Conservation (phyloP, 1,140 invertebrate genomes). For the Onthophagus taurus region DNA sequence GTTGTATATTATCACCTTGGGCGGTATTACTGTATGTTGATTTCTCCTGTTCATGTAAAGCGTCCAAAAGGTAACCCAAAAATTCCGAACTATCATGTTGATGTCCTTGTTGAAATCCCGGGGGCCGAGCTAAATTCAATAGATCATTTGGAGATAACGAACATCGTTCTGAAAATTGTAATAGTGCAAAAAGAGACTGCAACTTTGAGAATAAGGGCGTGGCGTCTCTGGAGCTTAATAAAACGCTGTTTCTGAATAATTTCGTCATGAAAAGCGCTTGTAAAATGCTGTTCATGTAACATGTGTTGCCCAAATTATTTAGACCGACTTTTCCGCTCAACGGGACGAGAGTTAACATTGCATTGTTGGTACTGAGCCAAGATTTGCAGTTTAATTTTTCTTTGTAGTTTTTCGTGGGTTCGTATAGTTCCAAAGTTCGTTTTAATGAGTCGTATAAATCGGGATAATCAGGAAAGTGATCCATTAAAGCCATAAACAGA, state of each 20-base stretch:
- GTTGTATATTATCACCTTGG: too few species aligned
- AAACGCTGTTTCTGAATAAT: slow-evolving; percentile 53
- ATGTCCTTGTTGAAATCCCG: slow-evolving; percentile 62
- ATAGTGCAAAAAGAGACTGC: slow-evolving; percentile 63
- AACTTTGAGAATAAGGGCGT: slow-evolving; percentile 54
- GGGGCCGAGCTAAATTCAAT: slow-evolving; percentile 54
- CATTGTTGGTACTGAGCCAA: slow-evolving; percentile 21
- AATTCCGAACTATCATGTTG: slow-evolving; percentile 87
- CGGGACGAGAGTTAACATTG: slow-evolving; percentile 18
- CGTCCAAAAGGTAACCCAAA: slow-evolving; percentile 63
- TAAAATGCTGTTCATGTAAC: slow-evolving; percentile 79
- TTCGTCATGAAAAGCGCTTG: slow-evolving; percentile 74
- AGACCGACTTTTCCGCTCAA: slow-evolving; percentile 59
- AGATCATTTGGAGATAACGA: slow-evolving; percentile 62
- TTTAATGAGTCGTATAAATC: slow-evolving; percentile 34
- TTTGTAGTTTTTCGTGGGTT: slow-evolving; percentile 18
- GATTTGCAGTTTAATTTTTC: slow-evolving; percentile 21
- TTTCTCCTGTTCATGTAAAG: slow-evolving; percentile 61
- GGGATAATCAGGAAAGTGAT: slow-evolving; percentile 40
- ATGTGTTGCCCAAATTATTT: slow-evolving; percentile 77
- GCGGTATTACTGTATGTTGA: too few species aligned
- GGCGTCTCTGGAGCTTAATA: slow-evolving; percentile 40
- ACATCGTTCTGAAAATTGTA: slow-evolving; percentile 55
- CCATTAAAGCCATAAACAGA: slow-evolving; percentile 39
- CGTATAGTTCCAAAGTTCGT: slow-evolving; percentile 21